These are phyloP conservation scores for Erinaceus europaeus DNA, from an alignment of 2,113 vertebrate species.

Conservation along the genomic window DNA sequence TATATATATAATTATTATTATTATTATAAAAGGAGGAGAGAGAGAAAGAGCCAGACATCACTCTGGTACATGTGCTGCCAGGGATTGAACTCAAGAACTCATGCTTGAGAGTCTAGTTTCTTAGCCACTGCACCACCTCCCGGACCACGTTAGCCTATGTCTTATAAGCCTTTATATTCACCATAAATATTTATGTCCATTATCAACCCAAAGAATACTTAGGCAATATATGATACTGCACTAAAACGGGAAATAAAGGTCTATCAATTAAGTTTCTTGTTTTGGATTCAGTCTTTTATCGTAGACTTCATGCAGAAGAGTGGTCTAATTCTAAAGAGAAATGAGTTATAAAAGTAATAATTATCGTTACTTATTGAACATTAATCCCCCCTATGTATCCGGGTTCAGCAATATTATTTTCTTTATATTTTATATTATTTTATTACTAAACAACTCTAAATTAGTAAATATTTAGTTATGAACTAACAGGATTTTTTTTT, in stretches of 20 bases:
- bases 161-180: background rate
- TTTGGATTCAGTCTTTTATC: background rate
- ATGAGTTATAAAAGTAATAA: too few relatives aligned
- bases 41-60: too few relatives aligned
- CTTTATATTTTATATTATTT: too few relatives aligned
- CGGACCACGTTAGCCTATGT: background rate
- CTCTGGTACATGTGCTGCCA: too few relatives aligned
- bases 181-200: background rate
- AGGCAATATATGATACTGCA: background rate
- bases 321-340: background rate
- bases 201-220: background rate
- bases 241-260: background rate
- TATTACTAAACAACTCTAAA: background rate
- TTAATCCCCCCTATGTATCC: fast-evolving
- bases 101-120: too few relatives aligned
- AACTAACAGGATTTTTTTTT: too few relatives aligned
- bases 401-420: background rate
- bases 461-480: background rate
- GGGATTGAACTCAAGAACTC: too few relatives aligned
- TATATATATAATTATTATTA: too few relatives aligned
- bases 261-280: background rate
- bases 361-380: too few relatives aligned
- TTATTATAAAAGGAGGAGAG: too few relatives aligned
- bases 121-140: too few relatives aligned
- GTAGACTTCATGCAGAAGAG: background rate